Evolutionary conservation across 1,140 invertebrate species (phyloP).

Genomic region (Pachyrhynchus sulphureomaculatus): DNA sequence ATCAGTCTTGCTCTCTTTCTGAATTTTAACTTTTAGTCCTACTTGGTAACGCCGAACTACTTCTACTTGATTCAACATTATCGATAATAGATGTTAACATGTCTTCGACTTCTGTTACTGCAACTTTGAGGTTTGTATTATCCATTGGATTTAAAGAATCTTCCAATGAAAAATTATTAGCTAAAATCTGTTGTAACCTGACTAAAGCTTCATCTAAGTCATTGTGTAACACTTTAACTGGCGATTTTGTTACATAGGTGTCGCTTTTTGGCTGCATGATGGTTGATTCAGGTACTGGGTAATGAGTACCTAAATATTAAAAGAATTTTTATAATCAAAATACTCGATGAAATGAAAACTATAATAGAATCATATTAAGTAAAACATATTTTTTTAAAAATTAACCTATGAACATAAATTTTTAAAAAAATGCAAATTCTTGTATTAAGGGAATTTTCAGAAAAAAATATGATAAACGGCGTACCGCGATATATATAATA

Average conservation of each 20-base stretch:
- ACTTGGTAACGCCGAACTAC: constrained; percentile 31
- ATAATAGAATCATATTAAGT: no score
- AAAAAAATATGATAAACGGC: no score
- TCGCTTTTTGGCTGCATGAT: constrained; percentile 6
- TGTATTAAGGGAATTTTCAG: no score
- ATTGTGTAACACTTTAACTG: constrained; percentile 52
- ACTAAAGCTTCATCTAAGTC: constrained; percentile 61
- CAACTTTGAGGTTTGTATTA: constrained; percentile 59
- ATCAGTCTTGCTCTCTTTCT: no score
- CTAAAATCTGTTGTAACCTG: constrained; percentile 60
- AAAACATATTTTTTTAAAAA: no score
- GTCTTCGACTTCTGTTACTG: constrained; percentile 62
- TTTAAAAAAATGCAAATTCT: no score
- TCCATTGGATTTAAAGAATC: constrained; percentile 56
- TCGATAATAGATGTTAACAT: constrained; percentile 59
- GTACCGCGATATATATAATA: no score
- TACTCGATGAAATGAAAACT: no score
- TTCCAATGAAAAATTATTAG: constrained; percentile 60
- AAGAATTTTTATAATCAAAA: no score
- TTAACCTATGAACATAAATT: no score
- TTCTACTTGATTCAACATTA: constrained; percentile 50
- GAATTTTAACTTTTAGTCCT: no score
- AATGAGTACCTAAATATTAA: not conserved
- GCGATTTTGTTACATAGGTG: constrained; percentile 12
- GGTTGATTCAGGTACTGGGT: not conserved